These are phyloP conservation scores for Drosophila arawakana DNA, from an alignment of 1,140 invertebrate genomes.

Conservation along the genomic window DNA sequence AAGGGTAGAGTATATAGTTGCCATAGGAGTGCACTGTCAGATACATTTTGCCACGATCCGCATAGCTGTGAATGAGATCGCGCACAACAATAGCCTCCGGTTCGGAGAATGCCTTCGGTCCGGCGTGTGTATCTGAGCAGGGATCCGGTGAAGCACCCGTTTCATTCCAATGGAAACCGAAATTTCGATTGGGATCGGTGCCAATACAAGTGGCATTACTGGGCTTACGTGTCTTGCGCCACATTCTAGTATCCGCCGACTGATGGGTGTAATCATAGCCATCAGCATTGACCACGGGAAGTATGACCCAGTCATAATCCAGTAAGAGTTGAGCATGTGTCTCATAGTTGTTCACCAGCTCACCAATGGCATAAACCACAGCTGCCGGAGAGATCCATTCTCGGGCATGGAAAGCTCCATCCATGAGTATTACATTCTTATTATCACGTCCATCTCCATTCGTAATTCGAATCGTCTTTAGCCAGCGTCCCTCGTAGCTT, in stretches of 20 bases:
- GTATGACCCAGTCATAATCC: slow-evolving; percentile 87
- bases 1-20: slow-evolving; percentile 89
- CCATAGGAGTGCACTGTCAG: slow-evolving; percentile 89
- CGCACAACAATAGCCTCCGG: slow-evolving; percentile 86
- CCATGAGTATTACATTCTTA: slow-evolving; percentile 86
- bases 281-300: slow-evolving; percentile 86
- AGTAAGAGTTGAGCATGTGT: slow-evolving; percentile 84
- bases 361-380: slow-evolving; percentile 87
- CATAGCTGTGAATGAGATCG: slow-evolving; percentile 84
- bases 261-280: slow-evolving; percentile 73
- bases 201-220: slow-evolving; percentile 85
- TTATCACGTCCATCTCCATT: slow-evolving; percentile 71
- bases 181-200: slow-evolving; percentile 88
- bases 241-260: slow-evolving; percentile 84
- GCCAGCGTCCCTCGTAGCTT: slow-evolving; percentile 85
- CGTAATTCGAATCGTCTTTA: slow-evolving; percentile 86
- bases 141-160: slow-evolving; percentile 87
- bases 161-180: slow-evolving; percentile 88
- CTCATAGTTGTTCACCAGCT: slow-evolving; percentile 86
- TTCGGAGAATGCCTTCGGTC: slow-evolving; percentile 89
- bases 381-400: slow-evolving; percentile 90
- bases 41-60: slow-evolving; percentile 87
- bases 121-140: slow-evolving; percentile 89
- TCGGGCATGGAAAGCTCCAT: slow-evolving; percentile 87
- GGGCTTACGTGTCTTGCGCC: slow-evolving; percentile 85